A percentile compares a stretch with the other conserved stretches of the same genome.
Conservation (phyloP, 2,113 vertebrate genomes). For the Pholis gunnellus region DNA sequence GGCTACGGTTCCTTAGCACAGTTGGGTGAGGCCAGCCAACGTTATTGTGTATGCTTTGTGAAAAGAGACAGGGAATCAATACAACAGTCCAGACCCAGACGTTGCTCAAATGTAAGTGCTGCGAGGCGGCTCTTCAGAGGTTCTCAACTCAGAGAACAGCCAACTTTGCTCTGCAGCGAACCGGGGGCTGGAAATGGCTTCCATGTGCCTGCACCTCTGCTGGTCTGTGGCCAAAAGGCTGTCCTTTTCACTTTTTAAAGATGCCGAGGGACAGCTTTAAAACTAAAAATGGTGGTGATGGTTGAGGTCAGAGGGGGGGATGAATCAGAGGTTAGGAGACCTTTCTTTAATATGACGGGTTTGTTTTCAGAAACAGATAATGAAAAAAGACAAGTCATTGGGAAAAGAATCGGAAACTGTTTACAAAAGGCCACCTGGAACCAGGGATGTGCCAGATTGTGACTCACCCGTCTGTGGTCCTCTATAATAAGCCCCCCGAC, state of each 20-base stretch:
- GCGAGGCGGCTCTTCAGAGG: conserved; percentile 65
- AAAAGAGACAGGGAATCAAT: conserved; percentile 77
- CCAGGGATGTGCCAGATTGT: conserved; percentile 65
- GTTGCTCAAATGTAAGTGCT: conserved; percentile 67
- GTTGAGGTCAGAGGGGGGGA: conserved; percentile 26
- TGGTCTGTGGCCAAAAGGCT: conserved; percentile 74
- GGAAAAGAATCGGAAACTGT: conserved; percentile 61
- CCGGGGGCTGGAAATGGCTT: conserved; percentile 76
- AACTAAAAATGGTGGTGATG: conserved; percentile 41
- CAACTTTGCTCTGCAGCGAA: conserved; percentile 52
- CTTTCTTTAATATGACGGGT: conserved; percentile 48
- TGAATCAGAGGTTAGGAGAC: conserved; percentile 58
- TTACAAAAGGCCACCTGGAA: conserved; percentile 75
- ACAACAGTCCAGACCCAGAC: conserved; percentile 67
- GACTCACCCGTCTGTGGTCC: conserved; percentile 69
- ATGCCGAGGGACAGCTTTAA: conserved; percentile 60
- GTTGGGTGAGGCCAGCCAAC: conserved; percentile 58
- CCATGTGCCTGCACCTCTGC: conserved; percentile 78
- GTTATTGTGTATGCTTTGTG: conserved; percentile 69
- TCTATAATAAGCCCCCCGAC: conserved; percentile 42
- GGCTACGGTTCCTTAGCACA: conserved; percentile 69
- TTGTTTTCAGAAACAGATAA: conserved; percentile 62
- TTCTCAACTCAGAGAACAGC: conserved; percentile 69
- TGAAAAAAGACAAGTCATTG: conserved; percentile 62
- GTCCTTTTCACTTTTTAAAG: conserved; percentile 76